Base-by-base conservation (phyloP, 2,797 vertebrate species). In the Smutsia gigantea region DNA sequence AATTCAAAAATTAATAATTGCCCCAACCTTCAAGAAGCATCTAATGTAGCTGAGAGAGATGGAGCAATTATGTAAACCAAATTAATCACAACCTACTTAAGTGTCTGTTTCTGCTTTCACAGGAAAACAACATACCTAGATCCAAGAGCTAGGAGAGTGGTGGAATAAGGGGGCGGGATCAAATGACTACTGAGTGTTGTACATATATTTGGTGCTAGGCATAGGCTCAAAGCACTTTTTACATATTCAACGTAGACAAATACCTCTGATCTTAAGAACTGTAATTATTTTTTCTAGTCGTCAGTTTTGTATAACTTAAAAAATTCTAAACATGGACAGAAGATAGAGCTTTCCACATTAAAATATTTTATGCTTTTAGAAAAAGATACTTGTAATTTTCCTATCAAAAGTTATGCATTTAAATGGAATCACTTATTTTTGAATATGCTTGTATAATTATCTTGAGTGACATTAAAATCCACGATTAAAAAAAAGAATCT, bases 31-130 rank as follows among this genome's bases (percentile, higher is more conserved):
- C 27, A 91, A 66, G 55, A 96, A 93, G 1, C n/a, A 86, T 9
- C 21, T 25, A 27, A 17, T 53, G 21, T 71, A 88, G 51, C 57
- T 89, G 37, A 39, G 63, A 86, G 64, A 89, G 34, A 86, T n/a
- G 49, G 61, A 61, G 9, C 19, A 49, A 11, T 82, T 69, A 19
- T 59, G 9, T 90, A 78, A 93, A 83, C 69, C 42, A 79, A 57
- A 74, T 95, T 97, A 90, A 31, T 87, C 37, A 84, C 69, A 93
- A 25, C 63, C 29, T 71, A 49, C 68, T 87, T 91, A 88, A 68
- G 86, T 81, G 49, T 81, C 82, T 87, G 1, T 90, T 21, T 88
- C 79, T 79, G 14, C 23, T 86, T 96, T 94, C 46, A 93, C 25
- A 71, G 59, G 77, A 90, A 86, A 93, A 86, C 69, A 15, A 25